Evolutionary conservation across 2,888 invertebrate genomes (phyloP), one percentile per base, ranked within the genome.

Genomic region (Pristionchus arcanus): DNA sequence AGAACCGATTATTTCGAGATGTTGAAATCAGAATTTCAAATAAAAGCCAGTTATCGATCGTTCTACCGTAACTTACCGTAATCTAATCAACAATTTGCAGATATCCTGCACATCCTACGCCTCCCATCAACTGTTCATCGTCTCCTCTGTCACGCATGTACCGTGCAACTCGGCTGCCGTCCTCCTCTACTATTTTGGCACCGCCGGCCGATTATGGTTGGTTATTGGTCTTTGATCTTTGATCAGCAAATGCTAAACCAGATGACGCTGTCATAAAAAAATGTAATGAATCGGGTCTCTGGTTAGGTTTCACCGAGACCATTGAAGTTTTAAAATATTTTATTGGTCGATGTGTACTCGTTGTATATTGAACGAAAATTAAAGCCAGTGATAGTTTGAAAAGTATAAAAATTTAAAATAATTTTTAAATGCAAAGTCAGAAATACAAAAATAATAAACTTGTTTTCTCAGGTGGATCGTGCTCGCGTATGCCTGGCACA

Each of bases 81-180:
- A 96, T 97, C 97, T 31, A 97, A 97, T 95, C 98, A 98, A 97
- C 97, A 84, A 97, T 97, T 89, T 89, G 15, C 77, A 92, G 92
- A 91, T 92, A 49, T 95, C 95, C 37, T 96, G 96, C 92, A 93
- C 95, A 74, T 92, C 95, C 77, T 92, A 92, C 87, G 89, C 88
- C 49, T 83, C 90, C 83, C 90, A 90, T 55, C 77, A 89, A n/a
- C 84, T 94, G 71, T 91, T 92, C 87, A 91, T 93, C 59, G 91
- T 92, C 34, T 90, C 92, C 31, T 91, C 91, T 11, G 81, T 93
- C 19, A 90, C 90, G 77, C 92, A 92, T 74, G 90, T 91, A 25
- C 91, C 92, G 9, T 92, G 92, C 34, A 85, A 86, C 4, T 77
- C 92, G 85, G 87, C 94, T 90, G 93, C 91, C 5, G 92, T 93